Evolutionary conservation across 1,140 invertebrate species (phyloP).

Genomic region (Euborellia annulipes): DNA sequence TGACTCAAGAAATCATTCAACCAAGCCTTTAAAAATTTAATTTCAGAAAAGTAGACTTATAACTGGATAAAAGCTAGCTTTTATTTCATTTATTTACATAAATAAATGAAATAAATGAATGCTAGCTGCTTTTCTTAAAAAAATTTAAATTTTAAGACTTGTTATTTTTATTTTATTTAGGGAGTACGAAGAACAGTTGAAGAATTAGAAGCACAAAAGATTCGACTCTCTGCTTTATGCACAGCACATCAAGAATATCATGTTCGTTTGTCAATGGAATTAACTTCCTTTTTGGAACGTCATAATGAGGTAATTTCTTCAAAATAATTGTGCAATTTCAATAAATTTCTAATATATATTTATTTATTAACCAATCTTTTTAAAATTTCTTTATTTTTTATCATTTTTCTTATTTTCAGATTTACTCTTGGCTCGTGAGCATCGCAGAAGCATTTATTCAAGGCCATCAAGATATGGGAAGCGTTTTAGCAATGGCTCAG

Average conservation of each 20-base stretch:
- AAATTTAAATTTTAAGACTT: too few species aligned
- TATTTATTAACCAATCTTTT: too few species aligned
- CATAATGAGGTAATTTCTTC: slow-evolving; percentile 46
- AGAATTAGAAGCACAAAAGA: slow-evolving; percentile 58
- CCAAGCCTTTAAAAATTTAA: too few species aligned
- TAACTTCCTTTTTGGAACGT: slow-evolving; percentile 51
- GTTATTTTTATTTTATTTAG: slow-evolving; percentile 21
- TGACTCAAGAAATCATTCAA: too few species aligned
- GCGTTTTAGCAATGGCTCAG: slow-evolving; percentile 45
- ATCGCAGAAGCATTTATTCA: slow-evolving; percentile 57
- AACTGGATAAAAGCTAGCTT: too few species aligned
- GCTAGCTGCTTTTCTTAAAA: too few species aligned
- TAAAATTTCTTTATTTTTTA: background rate
- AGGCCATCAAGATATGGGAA: slow-evolving; percentile 59
- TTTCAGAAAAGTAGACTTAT: too few species aligned
- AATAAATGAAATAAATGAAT: too few species aligned
- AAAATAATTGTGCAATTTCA: too few species aligned
- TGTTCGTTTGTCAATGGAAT: slow-evolving; percentile 43
- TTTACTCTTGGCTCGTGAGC: slow-evolving; percentile 52
- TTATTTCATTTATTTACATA: too few species aligned
- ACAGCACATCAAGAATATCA: slow-evolving; percentile 56
- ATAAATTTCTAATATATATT: too few species aligned
- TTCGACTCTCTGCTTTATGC: slow-evolving; percentile 45
- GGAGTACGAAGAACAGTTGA: slow-evolving; percentile 48
- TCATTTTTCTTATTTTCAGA: slow-evolving; percentile 17